These are phyloP conservation scores for Prunella fulvescens DNA, from an alignment of 2,113 vertebrate genomes.

Conservation along the genomic window DNA sequence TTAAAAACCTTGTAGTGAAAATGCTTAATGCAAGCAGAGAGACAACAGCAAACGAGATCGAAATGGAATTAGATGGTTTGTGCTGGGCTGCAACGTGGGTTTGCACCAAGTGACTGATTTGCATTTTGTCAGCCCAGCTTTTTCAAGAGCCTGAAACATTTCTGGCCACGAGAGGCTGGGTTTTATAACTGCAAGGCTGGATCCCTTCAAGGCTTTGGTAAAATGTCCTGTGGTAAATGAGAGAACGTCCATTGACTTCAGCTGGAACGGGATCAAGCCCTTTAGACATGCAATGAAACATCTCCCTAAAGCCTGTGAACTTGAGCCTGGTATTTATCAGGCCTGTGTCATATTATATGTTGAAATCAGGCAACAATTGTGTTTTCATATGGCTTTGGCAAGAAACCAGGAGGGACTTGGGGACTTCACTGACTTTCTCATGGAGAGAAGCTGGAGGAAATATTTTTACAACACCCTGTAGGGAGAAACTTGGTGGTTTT, in stretches of 20 bases:
- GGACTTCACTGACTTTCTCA: conserved; percentile 28
- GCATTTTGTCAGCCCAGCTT: neutral
- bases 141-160: neutral
- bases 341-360: conserved; percentile 27
- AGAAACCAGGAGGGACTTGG: neutral
- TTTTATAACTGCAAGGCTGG: neutral
- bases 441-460: conserved; percentile 6
- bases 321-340: conserved; percentile 45
- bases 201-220: conserved; percentile 7
- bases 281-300: conserved; percentile 6
- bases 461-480: neutral
- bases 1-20: neutral
- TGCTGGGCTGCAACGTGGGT: neutral
- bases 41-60: neutral
- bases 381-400: conserved; percentile 49
- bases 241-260: conserved; percentile 27
- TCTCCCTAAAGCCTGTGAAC: conserved; percentile 31
- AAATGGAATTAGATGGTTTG: neutral
- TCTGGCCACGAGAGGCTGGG: neutral
- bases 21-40: neutral
- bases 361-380: conserved; percentile 51
- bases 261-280: conserved; percentile 43
- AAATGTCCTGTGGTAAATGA: neutral
- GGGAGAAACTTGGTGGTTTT: neutral
- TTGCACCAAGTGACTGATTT: neutral